Evolutionary conservation across 2,888 invertebrate species (phyloP), one percentile per base, ranked within the genome.

Genomic region (Thalpophila matura): DNA sequence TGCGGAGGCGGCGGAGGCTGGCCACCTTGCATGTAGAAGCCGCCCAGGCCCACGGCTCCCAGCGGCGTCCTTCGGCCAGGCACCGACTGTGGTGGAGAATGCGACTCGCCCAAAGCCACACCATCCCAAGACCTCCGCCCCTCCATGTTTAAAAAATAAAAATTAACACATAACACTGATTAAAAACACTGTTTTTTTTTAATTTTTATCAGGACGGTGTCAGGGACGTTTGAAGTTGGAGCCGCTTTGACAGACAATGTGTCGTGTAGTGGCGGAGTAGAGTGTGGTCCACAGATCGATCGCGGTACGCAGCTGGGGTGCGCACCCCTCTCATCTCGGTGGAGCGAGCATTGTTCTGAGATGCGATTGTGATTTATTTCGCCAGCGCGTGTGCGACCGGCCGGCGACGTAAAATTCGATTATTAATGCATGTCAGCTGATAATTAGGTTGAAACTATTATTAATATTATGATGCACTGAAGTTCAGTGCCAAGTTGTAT

Each of bases 1-100:
- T 96, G 96, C 33, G 95, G 95, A 69, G 93, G 91, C 27, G 89
- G 90, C 80, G 93, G 92, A 73, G 95, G 93, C 87, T 95, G 95
- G 51, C 96, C 95, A 65, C 95, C 95, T 86, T 97, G 97, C 89
- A 98, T 98, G 91, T 98, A 98, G 91, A 98, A 98, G n/a, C 98
- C 98, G 22, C 98, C 97, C 26, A 98, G 95, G 14, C 98, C 98
- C 22, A 98, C 98, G 5, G 98, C 97, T 10, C 98, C 97, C 55
- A 98, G 91, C 24, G 98, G 98, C 31, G 98, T 98, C 81, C 98
- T 93, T 75, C 97, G 91, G 1, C 96, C 96, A 31, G 96, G 96
- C 66, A 96, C 96, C 80, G 96, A 96, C 82, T 96, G 96, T 63
- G 96, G 94, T 58, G 95, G 95, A 64, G 95, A 95, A 75, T 92